Percentiles rank a stretch among this genome's conserved stretches.
phyloP scores from a whole-genome alignment of 2,888 invertebrate species.

The Lagria hirta region DNA sequence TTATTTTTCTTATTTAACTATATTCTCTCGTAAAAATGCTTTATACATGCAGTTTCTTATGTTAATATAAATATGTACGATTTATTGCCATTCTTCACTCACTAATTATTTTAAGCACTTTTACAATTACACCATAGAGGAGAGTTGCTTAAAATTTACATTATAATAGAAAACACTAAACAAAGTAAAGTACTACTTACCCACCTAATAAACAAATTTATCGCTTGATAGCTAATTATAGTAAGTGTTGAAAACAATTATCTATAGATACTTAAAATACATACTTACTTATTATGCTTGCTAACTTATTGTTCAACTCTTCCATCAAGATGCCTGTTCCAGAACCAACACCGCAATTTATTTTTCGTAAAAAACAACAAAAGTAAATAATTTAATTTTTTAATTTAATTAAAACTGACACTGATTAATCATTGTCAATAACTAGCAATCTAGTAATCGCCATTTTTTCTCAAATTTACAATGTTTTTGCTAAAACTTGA shows the following conservation, averaged over 20 bases:
- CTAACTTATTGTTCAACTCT: no score
- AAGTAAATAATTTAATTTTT: no score
- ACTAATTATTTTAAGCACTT: conserved; percentile 18
- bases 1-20: conserved; percentile 23
- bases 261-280: neutral
- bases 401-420: no score
- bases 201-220: neutral
- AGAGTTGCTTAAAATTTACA: no score
- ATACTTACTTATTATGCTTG: neutral
- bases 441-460: no score
- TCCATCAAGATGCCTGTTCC: no score
- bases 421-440: no score
- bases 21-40: conserved; percentile 21
- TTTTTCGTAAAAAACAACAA: no score
- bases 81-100: conserved; percentile 26
- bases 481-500: no score
- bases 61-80: conserved; percentile 25
- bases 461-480: no score
- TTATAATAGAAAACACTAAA: neutral
- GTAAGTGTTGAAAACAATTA: neutral
- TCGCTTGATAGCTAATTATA: neutral
- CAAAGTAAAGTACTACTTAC: neutral
- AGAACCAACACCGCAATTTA: no score
- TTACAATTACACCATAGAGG: no score
- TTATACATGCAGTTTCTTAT: conserved; percentile 19